Conservation (phyloP, 2,888 invertebrate genomes). For the Lepidocyrtinus sp. region DNA sequence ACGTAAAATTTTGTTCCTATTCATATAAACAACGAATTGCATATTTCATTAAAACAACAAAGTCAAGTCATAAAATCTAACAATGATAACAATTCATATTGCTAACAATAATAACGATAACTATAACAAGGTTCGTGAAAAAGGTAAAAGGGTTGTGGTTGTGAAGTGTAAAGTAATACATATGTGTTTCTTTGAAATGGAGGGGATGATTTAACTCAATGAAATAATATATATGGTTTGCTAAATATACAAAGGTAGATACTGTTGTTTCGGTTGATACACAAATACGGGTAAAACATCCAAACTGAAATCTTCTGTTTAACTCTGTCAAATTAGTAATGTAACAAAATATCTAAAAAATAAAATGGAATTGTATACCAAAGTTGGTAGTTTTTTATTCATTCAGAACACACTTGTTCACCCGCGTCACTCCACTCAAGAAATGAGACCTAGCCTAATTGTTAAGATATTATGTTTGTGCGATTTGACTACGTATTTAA, state of each 20-base stretch:
- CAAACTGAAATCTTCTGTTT: not conserved
- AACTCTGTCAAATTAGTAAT: not conserved
- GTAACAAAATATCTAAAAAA: not conserved
- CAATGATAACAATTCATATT: not conserved
- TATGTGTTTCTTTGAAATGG: no score
- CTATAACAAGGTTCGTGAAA: no score
- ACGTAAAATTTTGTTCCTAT: not conserved
- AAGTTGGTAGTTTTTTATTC: not conserved
- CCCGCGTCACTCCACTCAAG: not conserved
- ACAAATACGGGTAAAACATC: no score
- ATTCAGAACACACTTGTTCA: conserved; percentile 39
- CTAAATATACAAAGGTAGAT: no score
- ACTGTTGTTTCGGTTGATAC: no score
- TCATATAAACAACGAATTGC: no score
- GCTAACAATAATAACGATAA: not conserved
- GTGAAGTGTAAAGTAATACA: not conserved
- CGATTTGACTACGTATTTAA: conserved; percentile 55
- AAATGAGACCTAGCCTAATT: no score
- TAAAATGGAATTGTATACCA: not conserved
- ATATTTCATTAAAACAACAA: no score
- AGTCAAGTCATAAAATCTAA: not conserved
- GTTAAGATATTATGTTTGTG: conserved; percentile 44
- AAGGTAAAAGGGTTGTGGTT: no score
- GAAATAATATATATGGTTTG: no score
- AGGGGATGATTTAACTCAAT: no score